phyloP scores from a whole-genome alignment of 2,888 invertebrate genomes.

The Ditylenchus weischeri region DNA sequence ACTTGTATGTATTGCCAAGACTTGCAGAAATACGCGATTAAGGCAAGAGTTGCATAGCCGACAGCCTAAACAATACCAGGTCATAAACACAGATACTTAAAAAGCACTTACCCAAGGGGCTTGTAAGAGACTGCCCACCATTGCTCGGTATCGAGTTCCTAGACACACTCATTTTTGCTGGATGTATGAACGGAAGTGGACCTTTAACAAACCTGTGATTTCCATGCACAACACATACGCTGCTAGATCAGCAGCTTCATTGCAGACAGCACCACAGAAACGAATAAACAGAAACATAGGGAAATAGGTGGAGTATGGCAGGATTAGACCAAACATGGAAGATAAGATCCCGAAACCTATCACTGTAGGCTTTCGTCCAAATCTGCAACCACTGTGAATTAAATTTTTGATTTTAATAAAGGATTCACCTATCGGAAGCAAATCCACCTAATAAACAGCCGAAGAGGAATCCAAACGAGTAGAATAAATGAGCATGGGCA shows the following conservation, averaged over 20 bases:
- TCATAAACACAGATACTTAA: no score
- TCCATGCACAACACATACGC: conserved; percentile 59
- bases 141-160: conserved; percentile 52
- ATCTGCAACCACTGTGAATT: conserved; percentile 34
- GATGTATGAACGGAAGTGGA: no score
- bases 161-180: not conserved
- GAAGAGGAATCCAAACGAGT: conserved; percentile 57
- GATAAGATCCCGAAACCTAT: conserved; percentile 59
- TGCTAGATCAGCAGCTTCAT: conserved; percentile 56
- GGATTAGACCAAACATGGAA: conserved; percentile 57
- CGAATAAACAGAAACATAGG: conserved; percentile 55
- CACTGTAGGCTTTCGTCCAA: conserved; percentile 58
- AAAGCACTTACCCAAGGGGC: conserved; percentile 58
- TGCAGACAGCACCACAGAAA: conserved; percentile 43
- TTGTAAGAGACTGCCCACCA: conserved; percentile 58
- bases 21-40: conserved; percentile 56
- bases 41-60: conserved; percentile 58
- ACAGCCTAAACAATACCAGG: conserved; percentile 36
- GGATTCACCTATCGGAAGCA: conserved; percentile 47
- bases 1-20: conserved; percentile 57
- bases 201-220: conserved; percentile 45
- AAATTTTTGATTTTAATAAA: conserved; percentile 9
- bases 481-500: conserved; percentile 59
- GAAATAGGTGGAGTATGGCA: conserved; percentile 55
- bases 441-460: conserved; percentile 57